A percentile compares a stretch with the other conserved stretches of the same genome.
These are phyloP conservation scores for Eulithis testata DNA, from an alignment of 2,888 invertebrate species.

Conservation along the genomic window DNA sequence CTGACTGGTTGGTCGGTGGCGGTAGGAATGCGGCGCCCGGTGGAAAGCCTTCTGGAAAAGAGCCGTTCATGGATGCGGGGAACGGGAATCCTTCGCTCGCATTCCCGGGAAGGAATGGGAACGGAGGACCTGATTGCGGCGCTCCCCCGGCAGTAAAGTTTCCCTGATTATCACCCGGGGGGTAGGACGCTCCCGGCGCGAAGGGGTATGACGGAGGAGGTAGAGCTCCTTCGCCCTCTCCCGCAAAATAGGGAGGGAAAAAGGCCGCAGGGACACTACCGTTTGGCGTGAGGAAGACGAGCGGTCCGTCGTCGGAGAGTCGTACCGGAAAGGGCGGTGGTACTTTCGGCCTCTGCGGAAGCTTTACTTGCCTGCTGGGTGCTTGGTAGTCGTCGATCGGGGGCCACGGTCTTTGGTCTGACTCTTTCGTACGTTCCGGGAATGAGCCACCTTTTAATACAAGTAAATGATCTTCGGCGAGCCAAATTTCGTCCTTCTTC, in stretches of 20 bases:
- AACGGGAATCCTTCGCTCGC: constrained; percentile 84
- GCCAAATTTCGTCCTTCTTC: constrained; percentile 94
- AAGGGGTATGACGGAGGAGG: constrained; percentile 84
- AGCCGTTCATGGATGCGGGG: constrained; percentile 84
- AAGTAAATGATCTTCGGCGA: constrained; percentile 94
- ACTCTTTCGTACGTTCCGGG: constrained; percentile 81
- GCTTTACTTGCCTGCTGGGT: constrained; percentile 92
- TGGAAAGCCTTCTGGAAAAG: constrained; percentile 83
- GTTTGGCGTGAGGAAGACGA: constrained; percentile 93
- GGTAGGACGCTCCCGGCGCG: constrained; percentile 83
- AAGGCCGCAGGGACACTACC: constrained; percentile 88
- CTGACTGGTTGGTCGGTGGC: constrained; percentile 90
- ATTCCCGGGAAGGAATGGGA: constrained; percentile 86
- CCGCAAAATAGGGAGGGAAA: constrained; percentile 87
- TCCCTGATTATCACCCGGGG: constrained; percentile 86
- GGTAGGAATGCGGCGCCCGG: constrained; percentile 85
- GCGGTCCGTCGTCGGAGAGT: constrained; percentile 93
- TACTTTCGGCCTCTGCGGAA: constrained; percentile 92
- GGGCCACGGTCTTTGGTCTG: constrained; percentile 86
- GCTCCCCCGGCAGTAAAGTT: constrained; percentile 88
- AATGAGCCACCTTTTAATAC: constrained; percentile 92
- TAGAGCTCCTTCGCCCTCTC: constrained; percentile 84
- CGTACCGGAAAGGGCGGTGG: constrained; percentile 98
- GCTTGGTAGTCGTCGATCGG: constrained; percentile 94
- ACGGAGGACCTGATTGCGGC: constrained; percentile 86